Conservation (phyloP, 92 coral and sea anemone species). For the Heteractis magnifica region DNA sequence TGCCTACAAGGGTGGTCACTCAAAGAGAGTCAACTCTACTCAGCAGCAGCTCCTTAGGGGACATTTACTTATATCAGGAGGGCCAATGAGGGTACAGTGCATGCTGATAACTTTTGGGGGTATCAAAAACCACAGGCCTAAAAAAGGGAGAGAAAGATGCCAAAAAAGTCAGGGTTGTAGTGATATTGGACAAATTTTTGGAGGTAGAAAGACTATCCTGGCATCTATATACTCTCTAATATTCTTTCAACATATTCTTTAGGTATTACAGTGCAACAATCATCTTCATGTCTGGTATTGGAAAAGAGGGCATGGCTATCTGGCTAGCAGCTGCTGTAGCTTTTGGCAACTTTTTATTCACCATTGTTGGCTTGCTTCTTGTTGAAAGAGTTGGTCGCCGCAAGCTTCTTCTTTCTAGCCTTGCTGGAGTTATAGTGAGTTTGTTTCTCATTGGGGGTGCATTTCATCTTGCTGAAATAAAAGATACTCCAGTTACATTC, state of each 20-base stretch:
- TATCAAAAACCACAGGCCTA: no score
- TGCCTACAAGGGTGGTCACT: no score
- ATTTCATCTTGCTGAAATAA: conserved; percentile 57
- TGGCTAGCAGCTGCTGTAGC: conserved; percentile 95
- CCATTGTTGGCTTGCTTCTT: conserved; percentile 72
- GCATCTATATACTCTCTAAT: not conserved
- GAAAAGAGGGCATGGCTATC: conserved; percentile 74
- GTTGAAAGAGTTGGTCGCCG: conserved; percentile 92
- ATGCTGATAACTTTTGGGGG: no score
- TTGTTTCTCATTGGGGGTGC: conserved; percentile 79
- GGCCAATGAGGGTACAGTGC: no score
- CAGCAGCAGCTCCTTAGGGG: no score
- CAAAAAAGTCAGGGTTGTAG: no score
- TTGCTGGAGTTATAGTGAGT: conserved; percentile 78
- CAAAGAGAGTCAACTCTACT: no score
- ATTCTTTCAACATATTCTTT: not conserved
- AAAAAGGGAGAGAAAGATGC: no score
- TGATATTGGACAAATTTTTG: no score
- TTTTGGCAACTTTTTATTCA: conserved; percentile 78
- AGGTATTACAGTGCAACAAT: conserved; percentile 99
- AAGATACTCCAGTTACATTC: conserved; percentile 52
- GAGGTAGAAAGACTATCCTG: no score
- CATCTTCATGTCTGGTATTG: conserved; percentile 89
- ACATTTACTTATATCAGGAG: no score
- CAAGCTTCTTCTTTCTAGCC: conserved; percentile 74